Evolutionary conservation across 2,888 invertebrate genomes (phyloP).

Genomic region (Leptinotarsa tumamoca): DNA sequence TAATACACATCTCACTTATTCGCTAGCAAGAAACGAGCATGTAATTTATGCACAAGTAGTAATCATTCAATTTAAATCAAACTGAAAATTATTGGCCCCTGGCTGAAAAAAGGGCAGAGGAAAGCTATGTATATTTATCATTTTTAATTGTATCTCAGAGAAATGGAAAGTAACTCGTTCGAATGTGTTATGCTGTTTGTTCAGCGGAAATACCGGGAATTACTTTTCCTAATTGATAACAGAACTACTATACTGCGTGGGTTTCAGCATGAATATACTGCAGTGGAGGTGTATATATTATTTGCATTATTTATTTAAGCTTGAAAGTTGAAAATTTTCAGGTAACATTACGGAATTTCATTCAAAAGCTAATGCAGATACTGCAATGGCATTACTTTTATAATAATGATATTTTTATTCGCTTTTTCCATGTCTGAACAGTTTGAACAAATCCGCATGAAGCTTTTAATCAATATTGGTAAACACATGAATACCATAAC

Average conservation of each 20-base stretch:
- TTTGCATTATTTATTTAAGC: too few relatives aligned
- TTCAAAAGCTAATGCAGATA: too few relatives aligned
- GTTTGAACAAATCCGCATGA: too few relatives aligned
- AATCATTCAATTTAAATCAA: slow-evolving; percentile 34
- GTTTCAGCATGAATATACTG: slow-evolving; percentile 2
- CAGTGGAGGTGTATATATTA: background rate
- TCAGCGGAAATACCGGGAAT: slow-evolving; percentile 39
- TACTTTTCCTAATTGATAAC: slow-evolving; percentile 22
- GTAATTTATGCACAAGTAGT: slow-evolving; percentile 24
- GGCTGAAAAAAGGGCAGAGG: slow-evolving; percentile 33
- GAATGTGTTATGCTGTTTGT: slow-evolving; percentile 41
- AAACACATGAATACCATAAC: too few relatives aligned
- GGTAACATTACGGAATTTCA: too few relatives aligned
- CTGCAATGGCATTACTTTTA: too few relatives aligned
- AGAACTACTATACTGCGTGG: background rate
- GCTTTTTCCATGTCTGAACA: too few relatives aligned
- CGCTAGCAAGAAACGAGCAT: background rate
- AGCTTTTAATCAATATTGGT: too few relatives aligned
- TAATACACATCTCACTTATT: slow-evolving; percentile 12
- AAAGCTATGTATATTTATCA: slow-evolving; percentile 44
- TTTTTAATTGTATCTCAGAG: slow-evolving; percentile 45
- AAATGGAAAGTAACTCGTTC: slow-evolving; percentile 47
- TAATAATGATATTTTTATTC: too few relatives aligned
- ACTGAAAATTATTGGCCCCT: slow-evolving; percentile 34
- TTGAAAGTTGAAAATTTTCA: too few relatives aligned